Evolutionary conservation across 2,797 vertebrate species (phyloP), one percentile per base, ranked within the genome.

Genomic region (Petrocephalus sullivani): DNA sequence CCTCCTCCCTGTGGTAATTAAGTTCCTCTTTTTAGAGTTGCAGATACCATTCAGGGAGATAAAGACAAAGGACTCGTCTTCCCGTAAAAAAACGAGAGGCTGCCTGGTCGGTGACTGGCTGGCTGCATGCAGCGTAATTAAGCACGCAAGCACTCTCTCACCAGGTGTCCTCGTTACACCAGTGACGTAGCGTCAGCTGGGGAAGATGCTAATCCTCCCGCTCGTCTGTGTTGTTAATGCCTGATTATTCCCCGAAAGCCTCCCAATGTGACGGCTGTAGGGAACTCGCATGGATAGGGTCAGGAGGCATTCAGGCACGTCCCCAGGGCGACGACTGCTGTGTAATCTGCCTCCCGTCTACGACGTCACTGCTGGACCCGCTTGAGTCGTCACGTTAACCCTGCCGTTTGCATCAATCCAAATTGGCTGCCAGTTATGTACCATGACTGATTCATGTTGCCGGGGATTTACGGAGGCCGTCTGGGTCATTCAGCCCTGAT

Each of bases 1-100:
- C 84, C 53, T 14, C 53, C 56, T 57, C 56, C 28, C 82, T 84
- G 82, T 56, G 51, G 51, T 84, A 54, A 54, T 84, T 56, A 23
- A 23, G 82, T 53, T 84, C 82, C 82, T 53, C 82, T n/a, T 84
- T 53, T 56, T 78, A 53, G 5, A 84, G 49, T 16, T 4, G 3
- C 49, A 53, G 46, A 23, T 51, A 84, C 49, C 23, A n/a, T 53
- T 23, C 53, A 53, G n/a, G 21, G 49, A 23, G 82, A 51, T 23
- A 84, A 49, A 84, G 71, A 84, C 82, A 53, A 84, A 53, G 53
- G 82, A 23, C n/a, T 84, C 82, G 10, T 84, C 82, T 23, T 23
- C 82, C 10, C 21, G 21, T 8, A 78, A 53, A 51, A 19, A 83
- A 53, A 28, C 21, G 37, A 41, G 37, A 41, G 37, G 8, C 67